phyloP scores from a whole-genome alignment of 2,797 vertebrate genomes.

The Aphelocoma californica region DNA sequence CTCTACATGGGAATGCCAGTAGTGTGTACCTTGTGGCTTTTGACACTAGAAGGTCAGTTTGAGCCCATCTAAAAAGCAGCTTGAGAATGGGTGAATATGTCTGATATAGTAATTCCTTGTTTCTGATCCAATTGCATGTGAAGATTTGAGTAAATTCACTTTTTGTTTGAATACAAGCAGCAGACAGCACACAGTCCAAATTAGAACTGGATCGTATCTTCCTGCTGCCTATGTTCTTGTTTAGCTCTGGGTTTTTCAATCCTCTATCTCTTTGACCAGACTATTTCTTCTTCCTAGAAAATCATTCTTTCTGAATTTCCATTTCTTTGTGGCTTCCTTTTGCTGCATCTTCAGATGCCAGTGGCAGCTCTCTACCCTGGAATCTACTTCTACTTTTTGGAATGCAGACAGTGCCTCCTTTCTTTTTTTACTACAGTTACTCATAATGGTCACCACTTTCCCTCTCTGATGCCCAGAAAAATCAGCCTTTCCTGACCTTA shows the following conservation, averaged over 20 bases:
- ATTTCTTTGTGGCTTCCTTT: background rate
- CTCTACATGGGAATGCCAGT: background rate
- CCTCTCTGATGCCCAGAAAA: background rate
- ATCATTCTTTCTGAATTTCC: background rate
- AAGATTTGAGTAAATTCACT: background rate
- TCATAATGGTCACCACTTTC: background rate
- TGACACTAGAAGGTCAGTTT: background rate
- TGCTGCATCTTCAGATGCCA: background rate
- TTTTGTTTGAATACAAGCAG: background rate
- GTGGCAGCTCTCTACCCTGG: background rate
- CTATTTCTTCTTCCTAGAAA: background rate
- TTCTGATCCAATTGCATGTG: background rate
- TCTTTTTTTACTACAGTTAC: background rate
- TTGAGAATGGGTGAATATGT: background rate
- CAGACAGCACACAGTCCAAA: background rate
- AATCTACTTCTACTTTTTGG: background rate
- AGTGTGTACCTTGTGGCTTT: background rate
- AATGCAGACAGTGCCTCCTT: background rate
- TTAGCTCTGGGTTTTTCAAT: background rate
- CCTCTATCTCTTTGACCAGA: background rate
- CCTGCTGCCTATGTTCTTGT: background rate
- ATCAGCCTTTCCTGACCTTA: background rate
- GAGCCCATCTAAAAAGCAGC: background rate
- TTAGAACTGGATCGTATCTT: background rate
- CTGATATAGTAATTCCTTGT: background rate